These are phyloP conservation scores for Epirrhoe alternata DNA, from an alignment of 2,888 invertebrate genomes.

Conservation along the genomic window DNA sequence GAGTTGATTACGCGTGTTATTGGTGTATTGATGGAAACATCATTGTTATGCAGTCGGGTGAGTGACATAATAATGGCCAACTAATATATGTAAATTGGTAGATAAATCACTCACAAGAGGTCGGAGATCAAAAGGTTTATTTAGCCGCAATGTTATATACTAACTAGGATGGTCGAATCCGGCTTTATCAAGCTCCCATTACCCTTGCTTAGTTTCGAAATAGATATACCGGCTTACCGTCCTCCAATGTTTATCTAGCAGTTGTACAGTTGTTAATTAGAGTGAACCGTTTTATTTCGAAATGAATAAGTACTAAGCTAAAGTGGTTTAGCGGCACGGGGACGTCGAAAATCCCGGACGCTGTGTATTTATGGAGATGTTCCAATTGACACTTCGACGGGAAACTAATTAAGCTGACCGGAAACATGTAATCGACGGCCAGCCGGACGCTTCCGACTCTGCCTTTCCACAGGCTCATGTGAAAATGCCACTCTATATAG, in stretches of 20 bases:
- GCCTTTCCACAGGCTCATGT: conserved; percentile 15
- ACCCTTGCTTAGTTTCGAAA: no score
- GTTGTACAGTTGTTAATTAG: neutral
- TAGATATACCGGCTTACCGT: no score
- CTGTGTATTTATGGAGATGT: conserved; percentile 26
- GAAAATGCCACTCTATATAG: no score
- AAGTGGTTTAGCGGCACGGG: neutral
- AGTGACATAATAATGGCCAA: neutral
- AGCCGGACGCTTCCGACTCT: conserved; percentile 30
- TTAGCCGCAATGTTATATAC: no score
- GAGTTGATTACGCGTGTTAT: conserved; percentile 25
- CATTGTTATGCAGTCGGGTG: conserved; percentile 10
- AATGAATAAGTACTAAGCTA: neutral
- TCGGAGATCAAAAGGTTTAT: no score
- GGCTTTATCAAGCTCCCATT: no score
- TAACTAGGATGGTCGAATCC: no score
- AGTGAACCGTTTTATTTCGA: neutral
- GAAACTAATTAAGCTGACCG: conserved; percentile 58
- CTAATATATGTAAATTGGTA: neutral
- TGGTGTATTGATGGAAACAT: conserved; percentile 14
- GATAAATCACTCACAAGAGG: neutral
- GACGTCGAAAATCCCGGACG: conserved; percentile 13
- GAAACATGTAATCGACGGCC: conserved; percentile 45
- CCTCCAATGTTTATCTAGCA: no score
- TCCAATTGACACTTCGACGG: conserved; percentile 34